Evolutionary conservation across 2,888 invertebrate species (phyloP), one percentile per base, ranked within the genome.

Genomic region (Acronicta alni): DNA sequence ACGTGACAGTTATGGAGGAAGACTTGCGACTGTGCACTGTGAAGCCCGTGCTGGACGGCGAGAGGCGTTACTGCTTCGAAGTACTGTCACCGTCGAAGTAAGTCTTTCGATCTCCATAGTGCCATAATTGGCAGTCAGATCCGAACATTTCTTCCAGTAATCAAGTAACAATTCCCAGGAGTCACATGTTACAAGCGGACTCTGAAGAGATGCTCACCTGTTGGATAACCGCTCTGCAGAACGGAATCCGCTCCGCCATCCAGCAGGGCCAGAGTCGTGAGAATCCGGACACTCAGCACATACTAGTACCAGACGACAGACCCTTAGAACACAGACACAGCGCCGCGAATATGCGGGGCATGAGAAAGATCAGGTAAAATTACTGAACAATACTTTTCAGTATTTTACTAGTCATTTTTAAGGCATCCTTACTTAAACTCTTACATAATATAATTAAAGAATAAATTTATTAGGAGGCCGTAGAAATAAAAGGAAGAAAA

Each of bases 101-200:
- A 95, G 95, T 90, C 8, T 3, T 23, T 23, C 23, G 23, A 23
- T 23, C 23, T 7, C 23, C 6, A 23, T 6, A 23, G n/a, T n/a
- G n/a, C n/a, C n/a, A n/a, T n/a, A n/a, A n/a, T n/a, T n/a, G n/a
- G n/a, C n/a, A n/a, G n/a, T n/a, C n/a, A n/a, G n/a, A n/a, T n/a
- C n/a, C n/a, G n/a, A n/a, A n/a, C n/a, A n/a, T n/a, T n/a, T n/a
- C n/a, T n/a, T n/a, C n/a, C n/a, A n/a, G 0, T 35, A 35, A 35
- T n/a, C 32, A 32, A 32, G 10, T 30, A 1, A 45, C 37, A 26
- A 23, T 54, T 68, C 84, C 0, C 85, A 98, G 98, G 90, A 98
- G 97, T 82, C 99, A 99, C 91, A 97, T 99, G 93, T 95, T 99
- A n/a, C 99, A 99, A 96, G 99, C 99, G 0, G 99, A 99, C 87